Evolutionary conservation across 2,888 invertebrate genomes (phyloP).

Genomic region (Drosophila aldrichi): DNA sequence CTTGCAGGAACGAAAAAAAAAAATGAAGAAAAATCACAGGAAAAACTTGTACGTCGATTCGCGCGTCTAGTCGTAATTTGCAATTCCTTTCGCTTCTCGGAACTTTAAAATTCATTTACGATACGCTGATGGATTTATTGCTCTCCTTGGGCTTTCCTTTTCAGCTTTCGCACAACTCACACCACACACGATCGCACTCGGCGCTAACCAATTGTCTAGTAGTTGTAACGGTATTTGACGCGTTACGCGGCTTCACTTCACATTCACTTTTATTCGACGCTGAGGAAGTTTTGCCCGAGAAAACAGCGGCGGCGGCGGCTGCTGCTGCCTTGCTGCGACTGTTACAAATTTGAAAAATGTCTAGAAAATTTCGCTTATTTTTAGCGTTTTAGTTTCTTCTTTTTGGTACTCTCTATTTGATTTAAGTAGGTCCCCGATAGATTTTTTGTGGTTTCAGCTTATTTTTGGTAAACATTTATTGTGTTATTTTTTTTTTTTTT

Average conservation of each 20-base stretch:
- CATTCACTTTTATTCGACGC: constrained; percentile 23
- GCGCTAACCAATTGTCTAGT: constrained; percentile 32
- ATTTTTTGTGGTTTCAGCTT: constrained; percentile 28
- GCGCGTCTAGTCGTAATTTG: constrained; percentile 7
- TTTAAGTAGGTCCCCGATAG: constrained; percentile 24
- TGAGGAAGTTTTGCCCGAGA: neutral
- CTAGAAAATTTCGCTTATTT: constrained; percentile 20
- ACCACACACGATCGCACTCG: constrained; percentile 7
- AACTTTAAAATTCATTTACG: constrained; percentile 6
- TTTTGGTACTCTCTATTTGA: constrained; percentile 6
- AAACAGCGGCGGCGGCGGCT: neutral
- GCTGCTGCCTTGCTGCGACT: neutral
- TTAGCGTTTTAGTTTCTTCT: constrained; percentile 1
- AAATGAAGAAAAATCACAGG: constrained; percentile 5
- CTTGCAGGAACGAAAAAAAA: constrained; percentile 19
- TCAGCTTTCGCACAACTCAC: neutral
- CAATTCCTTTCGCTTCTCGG: neutral
- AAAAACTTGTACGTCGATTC: constrained; percentile 13
- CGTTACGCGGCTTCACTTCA: constrained; percentile 18
- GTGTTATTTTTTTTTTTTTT: neutral
- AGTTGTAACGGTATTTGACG: constrained; percentile 24
- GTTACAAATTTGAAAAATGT: constrained; percentile 7
- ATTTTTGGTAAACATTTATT: constrained; percentile 35
- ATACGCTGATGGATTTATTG: constrained; percentile 18
- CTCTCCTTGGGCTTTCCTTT: constrained; percentile 13